Percentiles rank a stretch among this genome's conserved stretches.
These are phyloP conservation scores for Petroica traversi DNA, from an alignment of 2,113 vertebrate genomes.

Conservation along the genomic window DNA sequence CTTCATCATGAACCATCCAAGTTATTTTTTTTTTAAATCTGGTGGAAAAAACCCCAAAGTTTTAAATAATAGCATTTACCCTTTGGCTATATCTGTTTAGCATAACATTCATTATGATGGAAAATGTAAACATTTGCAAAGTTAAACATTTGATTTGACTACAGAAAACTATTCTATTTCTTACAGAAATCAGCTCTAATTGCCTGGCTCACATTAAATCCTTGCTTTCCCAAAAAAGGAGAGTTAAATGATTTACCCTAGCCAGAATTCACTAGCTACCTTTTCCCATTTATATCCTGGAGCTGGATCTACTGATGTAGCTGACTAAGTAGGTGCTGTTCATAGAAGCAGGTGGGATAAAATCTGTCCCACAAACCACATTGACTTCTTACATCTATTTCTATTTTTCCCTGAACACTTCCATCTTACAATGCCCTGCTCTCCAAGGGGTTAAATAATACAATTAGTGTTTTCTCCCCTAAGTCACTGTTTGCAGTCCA, in stretches of 20 bases:
- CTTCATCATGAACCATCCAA: neutral
- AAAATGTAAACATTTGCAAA: neutral
- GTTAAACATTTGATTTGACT: neutral
- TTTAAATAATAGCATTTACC: neutral
- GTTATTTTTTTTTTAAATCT: neutral
- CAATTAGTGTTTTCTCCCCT: neutral
- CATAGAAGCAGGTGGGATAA: neutral
- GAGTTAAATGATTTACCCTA: neutral
- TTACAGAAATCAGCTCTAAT: neutral
- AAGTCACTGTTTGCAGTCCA: neutral
- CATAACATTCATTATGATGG: neutral
- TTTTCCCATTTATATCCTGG: neutral
- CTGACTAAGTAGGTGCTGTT: neutral
- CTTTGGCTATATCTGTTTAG: neutral
- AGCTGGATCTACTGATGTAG: neutral
- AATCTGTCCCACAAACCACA: neutral
- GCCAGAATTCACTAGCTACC: neutral
- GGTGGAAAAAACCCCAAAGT: rapidly evolving
- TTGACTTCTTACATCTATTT: neutral
- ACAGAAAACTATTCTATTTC: neutral
- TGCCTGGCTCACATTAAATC: neutral
- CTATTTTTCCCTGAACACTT: neutral
- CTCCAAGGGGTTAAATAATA: neutral
- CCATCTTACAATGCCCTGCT: neutral
- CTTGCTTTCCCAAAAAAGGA: neutral